These are phyloP conservation scores for Callimorpha dominula DNA, from an alignment of 2,888 invertebrate genomes.

Conservation along the genomic window DNA sequence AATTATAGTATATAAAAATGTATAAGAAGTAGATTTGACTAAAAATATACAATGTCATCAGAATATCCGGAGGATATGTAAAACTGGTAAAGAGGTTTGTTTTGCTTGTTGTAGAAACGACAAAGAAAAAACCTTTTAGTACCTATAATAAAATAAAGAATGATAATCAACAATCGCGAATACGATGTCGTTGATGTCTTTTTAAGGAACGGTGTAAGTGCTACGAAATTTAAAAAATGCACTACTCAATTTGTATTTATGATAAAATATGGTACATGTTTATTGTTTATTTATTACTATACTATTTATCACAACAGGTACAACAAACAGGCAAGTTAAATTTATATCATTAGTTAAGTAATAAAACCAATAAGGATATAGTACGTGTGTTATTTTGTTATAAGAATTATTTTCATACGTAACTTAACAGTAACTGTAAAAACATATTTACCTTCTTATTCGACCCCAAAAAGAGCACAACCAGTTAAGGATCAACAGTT, in stretches of 20 bases:
- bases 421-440: constrained; percentile 60
- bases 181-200: constrained; percentile 64
- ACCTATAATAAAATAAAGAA: constrained; percentile 8
- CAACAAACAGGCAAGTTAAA: background rate
- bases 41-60: too few relatives aligned
- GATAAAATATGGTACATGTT: constrained; percentile 18
- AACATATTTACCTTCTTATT: constrained; percentile 70
- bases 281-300: constrained; percentile 17
- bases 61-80: background rate
- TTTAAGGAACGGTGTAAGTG: constrained; percentile 45
- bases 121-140: too few relatives aligned
- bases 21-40: too few relatives aligned
- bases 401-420: constrained; percentile 17
- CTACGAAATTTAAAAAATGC: constrained; percentile 26
- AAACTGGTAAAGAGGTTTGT: background rate
- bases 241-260: constrained; percentile 20
- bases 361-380: background rate
- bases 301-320: too few relatives aligned
- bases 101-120: too few relatives aligned
- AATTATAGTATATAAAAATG: too few relatives aligned
- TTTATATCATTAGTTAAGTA: background rate
- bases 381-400: background rate
- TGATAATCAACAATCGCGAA: background rate
- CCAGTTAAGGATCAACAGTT: constrained; percentile 54
- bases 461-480: constrained; percentile 63